These are phyloP conservation scores for Folsomia manolachei DNA, from an alignment of 2,888 invertebrate genomes.

Conservation along the genomic window DNA sequence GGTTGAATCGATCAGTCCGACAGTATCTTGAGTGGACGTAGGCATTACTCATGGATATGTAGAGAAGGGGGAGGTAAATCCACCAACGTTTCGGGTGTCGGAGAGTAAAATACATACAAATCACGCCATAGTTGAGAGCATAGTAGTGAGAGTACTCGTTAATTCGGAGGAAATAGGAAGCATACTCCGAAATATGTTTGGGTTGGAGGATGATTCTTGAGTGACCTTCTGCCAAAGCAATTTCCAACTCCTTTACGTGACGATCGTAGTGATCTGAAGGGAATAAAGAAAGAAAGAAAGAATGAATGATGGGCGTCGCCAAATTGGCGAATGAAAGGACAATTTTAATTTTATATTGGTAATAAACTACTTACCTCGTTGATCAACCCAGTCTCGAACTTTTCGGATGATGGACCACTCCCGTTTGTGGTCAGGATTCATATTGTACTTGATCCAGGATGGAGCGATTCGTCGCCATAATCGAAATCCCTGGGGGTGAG, in stretches of 20 bases:
- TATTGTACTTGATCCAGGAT: background rate
- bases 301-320: background rate
- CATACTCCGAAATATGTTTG: background rate
- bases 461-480: background rate
- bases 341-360: too few species aligned
- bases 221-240: slow-evolving; percentile 10
- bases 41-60: background rate
- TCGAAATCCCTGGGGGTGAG: background rate
- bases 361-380: too few species aligned
- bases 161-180: background rate
- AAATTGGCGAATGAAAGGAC: background rate
- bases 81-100: background rate
- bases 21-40: background rate
- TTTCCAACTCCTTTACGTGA: slow-evolving; percentile 2
- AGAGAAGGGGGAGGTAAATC: background rate
- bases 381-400: background rate
- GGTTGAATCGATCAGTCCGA: background rate
- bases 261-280: background rate
- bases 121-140: background rate
- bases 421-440: background rate
- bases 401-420: background rate
- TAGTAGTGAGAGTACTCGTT: slow-evolving; percentile 4
- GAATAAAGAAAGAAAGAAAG: too few species aligned
- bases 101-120: background rate
- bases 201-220: background rate